Evolutionary conservation across 2,888 invertebrate species (phyloP).

Genomic region (Callyntrura sp.): DNA sequence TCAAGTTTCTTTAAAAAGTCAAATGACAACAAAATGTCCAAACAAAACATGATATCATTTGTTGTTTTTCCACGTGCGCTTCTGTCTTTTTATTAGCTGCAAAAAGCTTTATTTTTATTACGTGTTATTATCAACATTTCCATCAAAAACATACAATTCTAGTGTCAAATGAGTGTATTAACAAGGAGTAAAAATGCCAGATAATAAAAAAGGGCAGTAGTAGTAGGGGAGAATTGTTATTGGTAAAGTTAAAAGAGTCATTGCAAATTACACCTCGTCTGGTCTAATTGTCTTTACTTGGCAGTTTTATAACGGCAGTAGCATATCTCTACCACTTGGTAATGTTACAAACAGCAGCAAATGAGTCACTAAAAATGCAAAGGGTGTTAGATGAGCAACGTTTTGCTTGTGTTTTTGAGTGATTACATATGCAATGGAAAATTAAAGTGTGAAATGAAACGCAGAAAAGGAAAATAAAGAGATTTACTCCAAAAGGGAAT

Average conservation of each 20-base stretch:
- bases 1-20: not conserved
- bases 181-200: slow-evolving; percentile 26
- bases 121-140: slow-evolving; percentile 18
- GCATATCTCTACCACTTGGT: not conserved
- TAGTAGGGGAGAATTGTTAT: not conserved
- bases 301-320: not conserved
- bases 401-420: slow-evolving; percentile 24
- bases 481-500: slow-evolving; percentile 10
- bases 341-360: too few relatives aligned
- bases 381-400: not conserved
- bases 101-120: slow-evolving; percentile 1
- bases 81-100: slow-evolving; percentile 19
- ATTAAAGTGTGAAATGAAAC: slow-evolving; percentile 70
- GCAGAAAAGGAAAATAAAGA: slow-evolving; percentile 43
- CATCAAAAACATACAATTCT: slow-evolving; percentile 13
- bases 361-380: too few relatives aligned
- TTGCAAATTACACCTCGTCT: slow-evolving; percentile 58
- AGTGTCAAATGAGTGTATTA: slow-evolving; percentile 44
- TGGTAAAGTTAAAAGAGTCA: slow-evolving; percentile 46
- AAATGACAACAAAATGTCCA: slow-evolving; percentile 51
- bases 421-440: slow-evolving; percentile 31
- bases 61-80: slow-evolving; percentile 54
- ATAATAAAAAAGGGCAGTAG: slow-evolving; percentile 14
- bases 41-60: slow-evolving; percentile 58
- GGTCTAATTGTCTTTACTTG: slow-evolving; percentile 28